Conservation (phyloP, 2,113 vertebrate species). For the Oreochromis niloticus region DNA sequence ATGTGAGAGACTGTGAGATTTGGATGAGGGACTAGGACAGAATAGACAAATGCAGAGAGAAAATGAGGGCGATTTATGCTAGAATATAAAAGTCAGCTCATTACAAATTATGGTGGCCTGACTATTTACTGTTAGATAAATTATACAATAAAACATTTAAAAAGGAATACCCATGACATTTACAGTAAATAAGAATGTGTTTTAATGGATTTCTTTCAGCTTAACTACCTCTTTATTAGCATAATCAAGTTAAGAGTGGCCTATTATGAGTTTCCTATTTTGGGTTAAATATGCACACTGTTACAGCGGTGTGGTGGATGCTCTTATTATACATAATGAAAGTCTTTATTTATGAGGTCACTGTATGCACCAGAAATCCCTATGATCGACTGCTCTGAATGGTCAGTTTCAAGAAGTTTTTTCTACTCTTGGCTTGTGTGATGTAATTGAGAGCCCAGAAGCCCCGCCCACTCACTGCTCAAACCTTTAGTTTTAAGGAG, state of each 20-base stretch:
- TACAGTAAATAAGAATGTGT: neutral
- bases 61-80: neutral
- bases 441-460: neutral
- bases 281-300: neutral
- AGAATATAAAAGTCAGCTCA: neutral
- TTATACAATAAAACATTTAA: neutral
- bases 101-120: neutral
- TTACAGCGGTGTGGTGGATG: neutral
- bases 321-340: neutral
- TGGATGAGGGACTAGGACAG: neutral
- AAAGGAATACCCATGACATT: neutral
- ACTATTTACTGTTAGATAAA: neutral
- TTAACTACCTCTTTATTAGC: neutral
- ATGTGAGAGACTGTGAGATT: neutral
- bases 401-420: neutral
- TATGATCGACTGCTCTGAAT: neutral
- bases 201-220: neutral
- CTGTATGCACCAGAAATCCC: neutral
- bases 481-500: neutral
- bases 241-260: neutral
- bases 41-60: neutral
- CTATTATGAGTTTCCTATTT: neutral
- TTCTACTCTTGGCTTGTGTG: neutral
- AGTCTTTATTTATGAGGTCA: neutral
- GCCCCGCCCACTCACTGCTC: neutral